Percentiles rank a stretch among this genome's conserved stretches.
Evolutionary conservation across 1,140 invertebrate species (phyloP).

Genomic region (Homalodisca vitripennis): DNA sequence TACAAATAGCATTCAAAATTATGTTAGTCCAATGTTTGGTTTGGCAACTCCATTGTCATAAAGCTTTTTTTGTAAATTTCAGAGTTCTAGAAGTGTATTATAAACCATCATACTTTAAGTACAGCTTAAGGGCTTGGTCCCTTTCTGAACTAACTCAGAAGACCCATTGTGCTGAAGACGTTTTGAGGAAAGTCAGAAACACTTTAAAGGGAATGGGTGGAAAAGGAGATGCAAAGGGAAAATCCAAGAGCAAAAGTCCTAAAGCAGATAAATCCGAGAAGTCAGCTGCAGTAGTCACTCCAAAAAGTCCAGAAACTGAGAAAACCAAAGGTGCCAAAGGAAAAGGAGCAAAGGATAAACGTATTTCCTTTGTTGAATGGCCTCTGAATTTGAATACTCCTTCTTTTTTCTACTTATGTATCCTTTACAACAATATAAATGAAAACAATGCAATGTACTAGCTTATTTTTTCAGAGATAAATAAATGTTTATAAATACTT

Average conservation of each 20-base stretch:
- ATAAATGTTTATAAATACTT: no score
- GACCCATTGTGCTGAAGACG: background rate
- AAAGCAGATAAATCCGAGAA: background rate
- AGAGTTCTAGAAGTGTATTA: constrained; percentile 12
- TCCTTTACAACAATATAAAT: constrained; percentile 12
- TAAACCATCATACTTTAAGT: constrained; percentile 28
- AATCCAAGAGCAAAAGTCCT: background rate
- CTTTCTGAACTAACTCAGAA: background rate
- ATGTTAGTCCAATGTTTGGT: no score
- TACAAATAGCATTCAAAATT: no score
- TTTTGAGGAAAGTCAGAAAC: no score
- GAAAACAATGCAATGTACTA: background rate
- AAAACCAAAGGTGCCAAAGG: background rate
- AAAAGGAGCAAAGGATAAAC: background rate
- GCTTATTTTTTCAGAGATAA: background rate
- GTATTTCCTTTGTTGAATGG: background rate
- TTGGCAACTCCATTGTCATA: no score
- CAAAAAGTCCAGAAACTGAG: background rate
- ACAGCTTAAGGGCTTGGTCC: constrained; percentile 5
- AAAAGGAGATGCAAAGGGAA: background rate
- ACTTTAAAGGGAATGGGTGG: no score
- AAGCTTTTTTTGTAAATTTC: background rate
- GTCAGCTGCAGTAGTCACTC: background rate
- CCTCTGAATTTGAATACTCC: background rate
- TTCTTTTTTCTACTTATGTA: constrained; percentile 24